Base-by-base conservation (phyloP, 2,797 vertebrate species). In the Xiphophorus birchmanni region DNA sequence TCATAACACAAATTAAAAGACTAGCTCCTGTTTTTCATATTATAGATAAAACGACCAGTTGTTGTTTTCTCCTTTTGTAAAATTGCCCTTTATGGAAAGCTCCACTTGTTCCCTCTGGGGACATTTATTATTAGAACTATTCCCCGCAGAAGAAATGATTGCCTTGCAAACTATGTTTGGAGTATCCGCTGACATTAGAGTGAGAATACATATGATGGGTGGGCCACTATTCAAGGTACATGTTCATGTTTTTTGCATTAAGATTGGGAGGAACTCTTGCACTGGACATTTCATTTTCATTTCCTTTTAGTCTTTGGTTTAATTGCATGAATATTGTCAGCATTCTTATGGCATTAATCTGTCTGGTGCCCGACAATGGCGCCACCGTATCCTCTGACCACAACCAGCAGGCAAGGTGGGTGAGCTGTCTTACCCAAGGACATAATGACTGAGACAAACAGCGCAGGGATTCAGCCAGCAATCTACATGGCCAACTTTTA, bases 81-180 rank as follows among this genome's bases (percentile, higher is more conserved):
- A 76, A 69, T 40, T 6, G 6, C 17, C 8, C 52, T 12, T 58
- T 58, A 29, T 9, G 15, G 71, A 60, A 45, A 74, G 6, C 32
- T 18, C n/a, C 21, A 73, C 29, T 47, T 56, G 32, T 81, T 18
- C 56, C 63, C 12, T 13, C 23, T 48, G 47, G 48, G n/a, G 63
- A 63, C n/a, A 67, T 4, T 69, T 80, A 58, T 77, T 76, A 47
- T 58, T 52, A 78, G 58, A 74, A 37, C 9, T 73, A 42, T 56
- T 75, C 74, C 45, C 54, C 40, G 2, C 50, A 76, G 32, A 74
- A 60, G 37, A 79, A 75, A 44, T 58, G 23, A 47, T 77, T 40
- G 3, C n/a, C 72, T 48, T 84, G 45, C 52, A 78, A 82, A 48
- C 63, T 71, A 50, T 78, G 13, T 26, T 37, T 77, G 54, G 35